A percentile compares a stretch with the other conserved stretches of the same genome.
Conservation (phyloP, 2,888 invertebrate genomes). For the Seira musarum region DNA sequence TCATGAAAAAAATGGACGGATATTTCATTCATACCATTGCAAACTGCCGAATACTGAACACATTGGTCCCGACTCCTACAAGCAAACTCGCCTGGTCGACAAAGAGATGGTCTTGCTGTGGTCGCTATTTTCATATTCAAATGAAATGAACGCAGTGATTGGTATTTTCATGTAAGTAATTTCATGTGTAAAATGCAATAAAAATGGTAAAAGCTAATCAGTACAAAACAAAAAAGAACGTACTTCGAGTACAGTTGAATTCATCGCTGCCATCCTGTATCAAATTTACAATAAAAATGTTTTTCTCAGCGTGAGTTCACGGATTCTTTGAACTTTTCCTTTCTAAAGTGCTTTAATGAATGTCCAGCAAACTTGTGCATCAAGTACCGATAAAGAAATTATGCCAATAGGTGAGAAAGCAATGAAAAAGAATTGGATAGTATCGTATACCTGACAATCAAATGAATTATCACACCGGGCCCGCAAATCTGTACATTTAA, state of each 20-base stretch:
- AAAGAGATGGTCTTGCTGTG: slow-evolving; percentile 65
- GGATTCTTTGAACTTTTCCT: background rate
- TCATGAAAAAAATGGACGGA: too few relatives aligned
- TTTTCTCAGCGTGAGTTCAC: background rate
- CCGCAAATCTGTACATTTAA: slow-evolving; percentile 41
- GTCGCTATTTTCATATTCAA: slow-evolving; percentile 58
- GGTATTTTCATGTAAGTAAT: slow-evolving; percentile 1
- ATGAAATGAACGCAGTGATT: background rate
- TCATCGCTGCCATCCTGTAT: slow-evolving; percentile 76
- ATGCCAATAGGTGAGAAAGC: slow-evolving; percentile 25
- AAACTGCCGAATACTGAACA: slow-evolving; percentile 73
- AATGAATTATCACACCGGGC: slow-evolving; percentile 54
- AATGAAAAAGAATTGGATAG: too few relatives aligned
- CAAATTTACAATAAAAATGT: slow-evolving; percentile 12
- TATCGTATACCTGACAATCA: slow-evolving; percentile 55
- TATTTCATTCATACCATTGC: slow-evolving; percentile 72
- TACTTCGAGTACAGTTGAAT: slow-evolving; percentile 72
- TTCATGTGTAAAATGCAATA: too few relatives aligned
- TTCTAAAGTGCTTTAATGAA: background rate
- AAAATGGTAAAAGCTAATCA: too few relatives aligned
- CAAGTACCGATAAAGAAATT: too few relatives aligned
- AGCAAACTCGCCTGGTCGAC: slow-evolving; percentile 72
- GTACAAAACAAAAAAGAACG: slow-evolving; percentile 22
- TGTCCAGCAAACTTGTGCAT: too few relatives aligned
- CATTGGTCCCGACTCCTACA: slow-evolving; percentile 73